Conservation (phyloP, 1,140 invertebrate species). For the Zeugodacus cucurbitae region DNA sequence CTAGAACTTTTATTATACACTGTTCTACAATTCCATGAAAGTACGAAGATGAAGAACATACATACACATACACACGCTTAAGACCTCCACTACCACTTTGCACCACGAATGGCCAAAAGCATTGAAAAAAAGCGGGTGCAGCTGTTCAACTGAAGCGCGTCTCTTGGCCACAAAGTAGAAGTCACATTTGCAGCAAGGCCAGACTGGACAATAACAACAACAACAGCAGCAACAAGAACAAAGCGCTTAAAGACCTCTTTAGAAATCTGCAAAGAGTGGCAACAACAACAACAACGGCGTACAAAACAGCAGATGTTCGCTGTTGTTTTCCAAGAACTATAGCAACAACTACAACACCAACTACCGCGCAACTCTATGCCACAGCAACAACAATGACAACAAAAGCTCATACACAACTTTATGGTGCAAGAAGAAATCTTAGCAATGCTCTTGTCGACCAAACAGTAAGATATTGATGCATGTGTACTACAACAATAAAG, state of each 20-base stretch:
- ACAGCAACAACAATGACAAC: slow-evolving; percentile 10
- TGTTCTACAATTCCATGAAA: neutral
- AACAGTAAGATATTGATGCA: slow-evolving; percentile 3
- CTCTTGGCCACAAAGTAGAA: neutral
- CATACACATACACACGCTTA: too few relatives aligned
- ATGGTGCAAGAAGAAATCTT: slow-evolving; percentile 26
- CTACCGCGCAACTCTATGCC: neutral
- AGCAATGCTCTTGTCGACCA: neutral
- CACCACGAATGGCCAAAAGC: neutral
- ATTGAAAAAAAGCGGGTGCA: slow-evolving; percentile 14
- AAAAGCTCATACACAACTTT: slow-evolving; percentile 4
- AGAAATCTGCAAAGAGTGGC: slow-evolving; percentile 18
- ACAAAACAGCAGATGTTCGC: neutral
- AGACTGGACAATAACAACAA: neutral
- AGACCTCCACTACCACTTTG: neutral
- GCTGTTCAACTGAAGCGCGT: neutral
- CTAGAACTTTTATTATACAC: neutral
- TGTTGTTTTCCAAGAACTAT: slow-evolving; percentile 20
- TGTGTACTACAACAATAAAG: neutral
- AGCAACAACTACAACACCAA: slow-evolving; percentile 24
- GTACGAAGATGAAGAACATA: too few relatives aligned
- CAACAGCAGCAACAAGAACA: neutral
- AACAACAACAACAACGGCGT: neutral
- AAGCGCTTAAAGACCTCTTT: neutral
- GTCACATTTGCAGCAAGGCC: slow-evolving; percentile 8